These are phyloP conservation scores for Beris morrisii DNA, from an alignment of 2,888 invertebrate species.

Conservation along the genomic window DNA sequence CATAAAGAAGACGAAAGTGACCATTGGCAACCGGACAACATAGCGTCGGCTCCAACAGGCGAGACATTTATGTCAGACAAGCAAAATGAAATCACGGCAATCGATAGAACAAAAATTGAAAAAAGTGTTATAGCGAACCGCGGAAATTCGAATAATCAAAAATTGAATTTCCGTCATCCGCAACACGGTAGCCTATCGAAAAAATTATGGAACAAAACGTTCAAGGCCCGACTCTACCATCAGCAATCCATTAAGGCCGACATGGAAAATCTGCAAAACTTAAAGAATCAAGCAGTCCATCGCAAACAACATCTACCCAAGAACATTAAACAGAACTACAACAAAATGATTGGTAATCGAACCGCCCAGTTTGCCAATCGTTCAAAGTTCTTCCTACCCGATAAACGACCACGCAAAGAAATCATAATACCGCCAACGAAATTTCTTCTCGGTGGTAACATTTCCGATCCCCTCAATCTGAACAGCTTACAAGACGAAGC, in stretches of 20 bases:
- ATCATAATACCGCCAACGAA: constrained; percentile 86
- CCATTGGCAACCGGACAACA: too few relatives aligned
- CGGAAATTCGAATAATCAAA: constrained; percentile 26
- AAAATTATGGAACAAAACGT: constrained; percentile 50
- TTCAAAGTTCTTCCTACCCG: constrained; percentile 74
- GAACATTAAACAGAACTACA: constrained; percentile 17
- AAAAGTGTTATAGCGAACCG: background rate
- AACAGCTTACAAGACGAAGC: constrained; percentile 87
- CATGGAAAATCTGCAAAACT: constrained; percentile 54
- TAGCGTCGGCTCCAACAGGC: too few relatives aligned
- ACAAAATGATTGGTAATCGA: constrained; percentile 16
- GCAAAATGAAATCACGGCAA: background rate
- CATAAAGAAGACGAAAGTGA: too few relatives aligned
- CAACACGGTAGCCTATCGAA: constrained; percentile 49
- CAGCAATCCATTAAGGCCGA: constrained; percentile 47
- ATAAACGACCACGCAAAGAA: constrained; percentile 73
- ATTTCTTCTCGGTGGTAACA: constrained; percentile 92
- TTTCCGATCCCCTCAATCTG: constrained; percentile 91
- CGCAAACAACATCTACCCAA: constrained; percentile 29
- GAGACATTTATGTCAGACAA: too few relatives aligned
- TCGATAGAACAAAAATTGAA: background rate
- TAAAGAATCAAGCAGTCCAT: constrained; percentile 51
- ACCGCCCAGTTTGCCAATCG: constrained; percentile 44
- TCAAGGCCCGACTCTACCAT: constrained; percentile 43
- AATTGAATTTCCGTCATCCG: constrained; percentile 52